Percentiles rank a stretch among this genome's conserved stretches.
Evolutionary conservation across 2,888 invertebrate species (phyloP).

Genomic region (Nebria brevicollis): DNA sequence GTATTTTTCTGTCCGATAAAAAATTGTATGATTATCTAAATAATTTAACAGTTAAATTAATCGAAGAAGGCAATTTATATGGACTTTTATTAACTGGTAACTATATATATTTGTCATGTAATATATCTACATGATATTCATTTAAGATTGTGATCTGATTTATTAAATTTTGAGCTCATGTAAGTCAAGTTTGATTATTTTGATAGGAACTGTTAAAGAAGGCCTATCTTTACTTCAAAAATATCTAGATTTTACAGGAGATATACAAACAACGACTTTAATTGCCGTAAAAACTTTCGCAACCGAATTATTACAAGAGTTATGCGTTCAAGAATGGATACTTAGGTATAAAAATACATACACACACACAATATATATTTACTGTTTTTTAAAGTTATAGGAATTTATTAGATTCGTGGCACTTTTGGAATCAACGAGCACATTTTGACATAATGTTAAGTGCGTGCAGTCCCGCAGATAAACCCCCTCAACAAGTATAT

Average conservation of each 20-base stretch:
- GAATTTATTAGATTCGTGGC: constrained; percentile 87
- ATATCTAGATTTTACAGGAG: constrained; percentile 87
- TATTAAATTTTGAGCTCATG: not conserved
- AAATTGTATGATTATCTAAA: constrained; percentile 83
- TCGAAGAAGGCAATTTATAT: constrained; percentile 81
- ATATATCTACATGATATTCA: constrained; percentile 8
- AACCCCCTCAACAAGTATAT: constrained; percentile 74
- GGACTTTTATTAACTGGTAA: constrained; percentile 84
- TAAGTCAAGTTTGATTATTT: constrained; percentile 27
- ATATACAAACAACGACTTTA: constrained; percentile 90
- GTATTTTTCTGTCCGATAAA: constrained; percentile 83
- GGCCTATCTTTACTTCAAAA: constrained; percentile 84
- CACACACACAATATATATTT: not conserved
- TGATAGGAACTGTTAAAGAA: constrained; percentile 74
- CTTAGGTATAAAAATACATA: constrained; percentile 63
- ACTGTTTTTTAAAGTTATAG: constrained; percentile 74
- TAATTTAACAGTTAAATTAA: constrained; percentile 74
- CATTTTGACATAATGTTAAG: constrained; percentile 86
- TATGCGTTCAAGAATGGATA: constrained; percentile 75
- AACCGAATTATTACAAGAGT: constrained; percentile 72
- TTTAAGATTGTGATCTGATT: constrained; percentile 13
- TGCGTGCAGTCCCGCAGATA: constrained; percentile 67
- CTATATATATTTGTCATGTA: not conserved
- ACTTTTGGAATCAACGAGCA: constrained; percentile 89
- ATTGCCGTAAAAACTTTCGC: constrained; percentile 82